Evolutionary conservation across 2,888 invertebrate genomes (phyloP), one percentile per base, ranked within the genome.

Genomic region (Latheticus oryzae): DNA sequence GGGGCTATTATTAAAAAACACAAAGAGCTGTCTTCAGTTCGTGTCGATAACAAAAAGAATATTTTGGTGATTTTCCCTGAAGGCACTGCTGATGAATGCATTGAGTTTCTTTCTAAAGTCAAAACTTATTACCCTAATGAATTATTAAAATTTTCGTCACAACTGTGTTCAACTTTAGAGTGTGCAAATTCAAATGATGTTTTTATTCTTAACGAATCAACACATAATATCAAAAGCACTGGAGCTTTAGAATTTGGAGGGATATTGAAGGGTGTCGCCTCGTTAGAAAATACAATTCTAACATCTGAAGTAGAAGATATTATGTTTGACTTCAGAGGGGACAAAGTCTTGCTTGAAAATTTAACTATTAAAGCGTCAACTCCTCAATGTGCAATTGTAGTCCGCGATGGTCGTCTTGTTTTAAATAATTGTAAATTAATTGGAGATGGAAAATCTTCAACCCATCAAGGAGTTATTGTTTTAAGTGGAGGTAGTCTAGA

Each of bases 401-500:
- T 81, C 3, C 78, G 84, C 43, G 74, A 73, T 60, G 85, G 85
- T 7, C 78, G 73, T 13, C 68, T 66, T 4, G 73, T 70, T 7
- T 65, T 86, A 42, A 77, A 73, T 32, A 81, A 82, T 62, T 86
- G 85, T 65, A 78, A 74, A 61, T 71, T 86, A 37, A 65, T 80
- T 26, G 83, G 82, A 1, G 77, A 82, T 65, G 79, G 79, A 24
- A 74, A 76, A 30, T 82, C 82, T 1, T 80, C 81, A 3, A 82
- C 82, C 1, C 82, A 82, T 66, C 80, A 83, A 65, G 85, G 83
- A 12, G 78, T 85, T 15, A 78, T 84, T n/a, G 81, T 81, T 35
- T 68, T 82, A 65, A 71, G 78, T 47, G 77, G 80, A 63, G 70
- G 77, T 52, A 68, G 77, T 57, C 60, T 85, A 2, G 69, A 77